phyloP scores from a whole-genome alignment of 1,140 invertebrate genomes.

The Coelopa frigida region DNA sequence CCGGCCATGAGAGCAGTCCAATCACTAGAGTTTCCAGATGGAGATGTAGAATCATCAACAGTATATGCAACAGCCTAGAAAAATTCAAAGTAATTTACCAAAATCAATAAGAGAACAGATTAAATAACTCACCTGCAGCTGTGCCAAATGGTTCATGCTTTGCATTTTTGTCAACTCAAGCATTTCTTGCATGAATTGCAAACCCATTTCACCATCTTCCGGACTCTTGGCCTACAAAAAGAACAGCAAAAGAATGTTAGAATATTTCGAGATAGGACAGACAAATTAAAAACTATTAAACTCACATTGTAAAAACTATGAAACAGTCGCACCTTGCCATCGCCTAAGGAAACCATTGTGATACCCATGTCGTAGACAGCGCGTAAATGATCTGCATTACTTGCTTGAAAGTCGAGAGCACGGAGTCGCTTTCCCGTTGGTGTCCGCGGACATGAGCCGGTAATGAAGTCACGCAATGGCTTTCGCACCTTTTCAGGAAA shows the following conservation, averaged over 20 bases:
- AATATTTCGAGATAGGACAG: conserved; percentile 4
- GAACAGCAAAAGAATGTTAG: conserved; percentile 3
- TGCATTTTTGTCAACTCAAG: conserved; percentile 77
- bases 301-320: conserved; percentile 77
- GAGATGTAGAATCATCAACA: conserved; percentile 34
- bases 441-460: conserved; percentile 66
- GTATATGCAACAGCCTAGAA: conserved; percentile 50
- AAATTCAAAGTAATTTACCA: neutral
- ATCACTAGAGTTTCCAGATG: conserved; percentile 36
- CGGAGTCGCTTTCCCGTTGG: conserved; percentile 53
- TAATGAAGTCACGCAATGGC: conserved; percentile 79
- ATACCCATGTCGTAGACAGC: conserved; percentile 92
- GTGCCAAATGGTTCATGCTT: conserved; percentile 53
- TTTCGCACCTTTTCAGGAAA: conserved; percentile 70
- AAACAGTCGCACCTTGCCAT: conserved; percentile 84
- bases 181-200: conserved; percentile 97
- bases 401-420: conserved; percentile 71
- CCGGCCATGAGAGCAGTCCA: conserved; percentile 60
- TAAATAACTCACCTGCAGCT: conserved; percentile 46
- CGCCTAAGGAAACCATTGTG: conserved; percentile 74
- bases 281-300: conserved; percentile 22
- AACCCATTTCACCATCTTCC: conserved; percentile 83
- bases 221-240: conserved; percentile 66
- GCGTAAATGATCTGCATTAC: conserved; percentile 83
- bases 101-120: too few relatives aligned